These are phyloP conservation scores for Oophaga sylvatica DNA, from an alignment of 2,797 vertebrate species.

Conservation along the genomic window DNA sequence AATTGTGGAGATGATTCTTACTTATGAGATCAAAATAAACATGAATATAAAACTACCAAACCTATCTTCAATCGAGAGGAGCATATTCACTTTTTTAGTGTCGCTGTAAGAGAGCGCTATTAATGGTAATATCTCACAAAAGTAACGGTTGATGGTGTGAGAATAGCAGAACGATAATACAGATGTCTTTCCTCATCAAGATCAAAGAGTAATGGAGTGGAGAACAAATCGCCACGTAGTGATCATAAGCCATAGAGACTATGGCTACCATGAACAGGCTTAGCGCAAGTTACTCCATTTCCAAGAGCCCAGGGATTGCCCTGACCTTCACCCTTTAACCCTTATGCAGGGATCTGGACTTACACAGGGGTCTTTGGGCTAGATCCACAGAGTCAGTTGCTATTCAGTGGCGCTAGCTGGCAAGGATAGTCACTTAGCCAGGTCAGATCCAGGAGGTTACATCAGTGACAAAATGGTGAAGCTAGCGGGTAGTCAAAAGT, in stretches of 20 bases:
- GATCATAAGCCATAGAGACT: conserved; percentile 25
- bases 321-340: no score
- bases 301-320: no score
- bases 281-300: no score
- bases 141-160: conserved; percentile 13
- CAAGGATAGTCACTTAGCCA: no score
- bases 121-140: conserved; percentile 16
- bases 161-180: conserved; percentile 4
- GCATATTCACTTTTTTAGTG: neutral
- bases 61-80: neutral
- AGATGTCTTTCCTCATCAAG: neutral
- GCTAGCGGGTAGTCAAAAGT: no score
- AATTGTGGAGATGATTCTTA: conserved; percentile 1
- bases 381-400: no score
- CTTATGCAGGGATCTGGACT: no score
- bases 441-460: no score
- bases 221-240: neutral
- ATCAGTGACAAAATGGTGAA: no score
- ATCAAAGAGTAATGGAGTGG: neutral
- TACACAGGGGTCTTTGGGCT: no score
- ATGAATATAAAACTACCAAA: neutral
- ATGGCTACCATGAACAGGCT: no score
- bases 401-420: no score
- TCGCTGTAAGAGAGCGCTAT: neutral
- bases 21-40: conserved; percentile 14